phyloP scores from a whole-genome alignment of 1,140 invertebrate species.

The Lutraria rhynchaena region DNA sequence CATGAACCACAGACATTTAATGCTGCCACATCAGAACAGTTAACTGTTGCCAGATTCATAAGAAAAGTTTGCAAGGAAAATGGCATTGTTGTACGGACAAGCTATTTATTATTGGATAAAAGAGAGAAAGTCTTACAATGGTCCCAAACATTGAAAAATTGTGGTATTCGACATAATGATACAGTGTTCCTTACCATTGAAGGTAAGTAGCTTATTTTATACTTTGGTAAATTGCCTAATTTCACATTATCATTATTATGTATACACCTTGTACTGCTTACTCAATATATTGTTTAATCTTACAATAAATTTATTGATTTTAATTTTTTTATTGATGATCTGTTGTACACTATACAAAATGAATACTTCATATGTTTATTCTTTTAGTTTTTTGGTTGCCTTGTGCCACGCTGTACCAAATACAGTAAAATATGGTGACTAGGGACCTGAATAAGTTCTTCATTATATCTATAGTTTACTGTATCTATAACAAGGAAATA shows the following conservation, averaged over 20 bases:
- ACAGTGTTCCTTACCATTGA: slow-evolving; percentile 36
- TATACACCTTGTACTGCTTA: neutral
- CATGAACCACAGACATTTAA: slow-evolving; percentile 20
- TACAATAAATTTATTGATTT: too few relatives aligned
- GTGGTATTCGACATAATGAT: slow-evolving; percentile 42
- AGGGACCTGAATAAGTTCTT: too few relatives aligned
- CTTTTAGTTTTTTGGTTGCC: too few relatives aligned
- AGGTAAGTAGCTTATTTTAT: slow-evolving; percentile 3
- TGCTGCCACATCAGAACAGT: slow-evolving; percentile 21
- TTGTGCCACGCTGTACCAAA: too few relatives aligned
- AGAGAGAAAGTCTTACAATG: slow-evolving; percentile 29
- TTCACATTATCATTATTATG: neutral
- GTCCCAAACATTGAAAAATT: slow-evolving; percentile 49
- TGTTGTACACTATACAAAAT: too few relatives aligned
- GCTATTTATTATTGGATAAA: slow-evolving; percentile 32
- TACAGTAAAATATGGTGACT: too few relatives aligned
- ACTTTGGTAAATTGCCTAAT: neutral
- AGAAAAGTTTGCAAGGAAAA: slow-evolving; percentile 55
- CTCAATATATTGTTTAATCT: neutral
- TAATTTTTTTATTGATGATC: too few relatives aligned
- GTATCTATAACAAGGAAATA: too few relatives aligned
- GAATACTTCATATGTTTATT: too few relatives aligned
- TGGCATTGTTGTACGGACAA: slow-evolving; percentile 32
- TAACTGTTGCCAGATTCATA: slow-evolving; percentile 42
- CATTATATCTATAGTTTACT: too few relatives aligned